These are phyloP conservation scores for Megaceryle torquata DNA, from an alignment of 2,113 vertebrate genomes.

Conservation along the genomic window DNA sequence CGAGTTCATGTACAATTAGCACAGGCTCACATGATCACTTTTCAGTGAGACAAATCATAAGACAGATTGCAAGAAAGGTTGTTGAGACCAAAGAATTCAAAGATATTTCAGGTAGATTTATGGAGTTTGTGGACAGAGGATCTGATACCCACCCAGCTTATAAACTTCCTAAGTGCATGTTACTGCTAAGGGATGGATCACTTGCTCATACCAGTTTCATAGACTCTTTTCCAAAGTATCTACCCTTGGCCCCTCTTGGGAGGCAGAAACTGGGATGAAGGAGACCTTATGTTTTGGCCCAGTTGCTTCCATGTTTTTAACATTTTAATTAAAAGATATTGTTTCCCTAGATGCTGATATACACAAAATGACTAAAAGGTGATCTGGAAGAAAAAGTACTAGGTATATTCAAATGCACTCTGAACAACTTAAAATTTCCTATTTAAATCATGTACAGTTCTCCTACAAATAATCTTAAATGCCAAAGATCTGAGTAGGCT, in stretches of 20 bases:
- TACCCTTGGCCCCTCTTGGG: neutral
- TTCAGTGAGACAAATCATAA: neutral
- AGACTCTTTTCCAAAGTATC: neutral
- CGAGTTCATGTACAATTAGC: neutral
- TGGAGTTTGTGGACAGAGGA: neutral
- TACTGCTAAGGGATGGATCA: neutral
- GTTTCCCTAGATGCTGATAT: neutral
- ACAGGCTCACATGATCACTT: neutral
- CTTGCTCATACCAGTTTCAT: neutral
- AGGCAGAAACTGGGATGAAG: neutral
- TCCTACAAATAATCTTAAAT: neutral
- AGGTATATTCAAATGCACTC: neutral
- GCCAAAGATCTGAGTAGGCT: neutral
- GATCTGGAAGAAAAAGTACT: neutral
- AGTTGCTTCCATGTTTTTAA: neutral
- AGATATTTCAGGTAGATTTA: neutral
- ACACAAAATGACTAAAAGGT: neutral
- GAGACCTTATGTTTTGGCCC: neutral
- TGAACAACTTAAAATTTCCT: neutral
- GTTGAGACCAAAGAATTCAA: neutral
- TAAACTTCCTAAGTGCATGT: neutral
- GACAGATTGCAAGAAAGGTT: neutral
- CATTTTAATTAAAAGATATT: neutral
- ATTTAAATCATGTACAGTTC: neutral
- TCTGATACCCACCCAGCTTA: neutral